Percentiles rank a stretch among this genome's conserved stretches.
Evolutionary conservation across 1,140 invertebrate species (phyloP).

Genomic region (Drosophila neocordata): DNA sequence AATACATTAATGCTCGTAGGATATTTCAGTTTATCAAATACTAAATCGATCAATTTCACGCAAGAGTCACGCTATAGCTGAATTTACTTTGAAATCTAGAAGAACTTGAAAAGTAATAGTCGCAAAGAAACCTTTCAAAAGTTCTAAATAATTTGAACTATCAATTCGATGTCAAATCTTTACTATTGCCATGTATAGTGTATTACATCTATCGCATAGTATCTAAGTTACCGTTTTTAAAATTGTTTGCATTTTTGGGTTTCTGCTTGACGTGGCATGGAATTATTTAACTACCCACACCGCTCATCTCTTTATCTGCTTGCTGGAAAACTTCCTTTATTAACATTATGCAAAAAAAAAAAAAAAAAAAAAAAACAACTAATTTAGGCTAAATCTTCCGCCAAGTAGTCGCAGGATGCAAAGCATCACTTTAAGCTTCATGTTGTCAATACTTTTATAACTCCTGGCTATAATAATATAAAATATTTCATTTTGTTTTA

Average conservation of each 20-base stretch:
- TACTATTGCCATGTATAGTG: conserved; percentile 7
- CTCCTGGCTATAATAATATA: conserved; percentile 26
- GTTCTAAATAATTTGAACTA: too few species aligned
- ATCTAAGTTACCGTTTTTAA: not conserved
- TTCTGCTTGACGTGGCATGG: conserved; percentile 54
- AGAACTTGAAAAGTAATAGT: too few species aligned
- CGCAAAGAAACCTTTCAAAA: too few species aligned
- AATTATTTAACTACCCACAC: conserved; percentile 49
- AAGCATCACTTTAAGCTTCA: conserved; percentile 42
- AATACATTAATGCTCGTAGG: too few species aligned
- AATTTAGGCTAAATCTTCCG: conserved; percentile 44
- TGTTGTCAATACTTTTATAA: conserved; percentile 50
- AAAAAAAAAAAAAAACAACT: conserved; percentile 17
- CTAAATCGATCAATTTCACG: too few species aligned
- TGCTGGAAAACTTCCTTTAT: conserved; percentile 50
- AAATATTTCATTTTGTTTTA: too few species aligned
- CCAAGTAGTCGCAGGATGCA: conserved; percentile 26
- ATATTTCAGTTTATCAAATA: not conserved
- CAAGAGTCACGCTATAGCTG: not conserved
- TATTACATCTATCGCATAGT: not conserved
- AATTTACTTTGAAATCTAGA: too few species aligned
- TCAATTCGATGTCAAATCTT: too few species aligned
- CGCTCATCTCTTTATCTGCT: conserved; percentile 17
- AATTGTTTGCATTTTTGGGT: conserved; percentile 50
- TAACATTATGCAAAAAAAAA: conserved; percentile 50